Evolutionary conservation across 2,797 vertebrate genomes (phyloP), one percentile per base, ranked within the genome.

Genomic region (Epinephelus malabaricus): DNA sequence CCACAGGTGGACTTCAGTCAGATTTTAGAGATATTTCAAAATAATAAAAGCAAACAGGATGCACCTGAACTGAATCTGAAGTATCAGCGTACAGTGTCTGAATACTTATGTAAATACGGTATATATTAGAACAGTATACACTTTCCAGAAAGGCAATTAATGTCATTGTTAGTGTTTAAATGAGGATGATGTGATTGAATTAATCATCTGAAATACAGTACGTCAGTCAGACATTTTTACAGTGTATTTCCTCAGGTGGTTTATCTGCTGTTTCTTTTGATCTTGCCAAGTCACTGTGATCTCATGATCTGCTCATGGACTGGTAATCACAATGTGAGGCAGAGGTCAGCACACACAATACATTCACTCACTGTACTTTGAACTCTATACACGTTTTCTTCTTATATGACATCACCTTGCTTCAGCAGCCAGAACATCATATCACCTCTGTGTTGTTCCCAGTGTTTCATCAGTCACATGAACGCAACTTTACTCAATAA

Each of bases 401-500:
- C 15, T 61, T 18, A 2, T 2, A 40, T 84, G 82, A 87, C 62
- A 10, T 82, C 81, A 74, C 38, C 38, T 10, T n/a, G 47, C 61
- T 66, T 69, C 47, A 45, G 4, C 23, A 11, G 21, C 23, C 21
- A 5, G 66, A 70, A 56, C 79, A 70, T 27, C 19, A 0, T 30
- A 64, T 69, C 59, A 51, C 40, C 47, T 74, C 5, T 13, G 5
- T 45, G 53, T 58, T 27, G 34, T 69, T 46, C 65, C 84, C 64
- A 54, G 5, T 15, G 1, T 84, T 72, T 82, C 34, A 53, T 61
- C 73, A 58, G 63, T 54, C 14, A 30, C 11, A 23, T 0, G 1
- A 14, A 9, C 7, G 43, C 55, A 69, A 56, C 43, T 38, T 87
- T 78, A 70, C 73, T 66, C 60, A 63, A 46, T 67, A 78, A 78